Evolutionary conservation across 1,140 invertebrate species (phyloP).

Genomic region (Elysia chlorotica): DNA sequence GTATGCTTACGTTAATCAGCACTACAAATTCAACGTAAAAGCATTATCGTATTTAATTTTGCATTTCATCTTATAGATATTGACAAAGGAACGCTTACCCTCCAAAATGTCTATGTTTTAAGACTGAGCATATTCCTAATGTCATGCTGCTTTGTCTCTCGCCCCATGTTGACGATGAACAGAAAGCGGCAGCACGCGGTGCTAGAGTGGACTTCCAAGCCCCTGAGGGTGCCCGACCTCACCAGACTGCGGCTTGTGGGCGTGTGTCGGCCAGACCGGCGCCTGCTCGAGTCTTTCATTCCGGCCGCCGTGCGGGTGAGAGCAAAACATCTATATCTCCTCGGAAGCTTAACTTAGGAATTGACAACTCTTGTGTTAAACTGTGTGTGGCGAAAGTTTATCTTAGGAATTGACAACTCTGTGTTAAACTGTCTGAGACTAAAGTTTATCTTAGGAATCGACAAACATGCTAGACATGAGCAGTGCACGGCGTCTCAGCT

Average conservation of each 20-base stretch:
- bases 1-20: background rate
- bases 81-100: background rate
- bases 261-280: slow-evolving; percentile 43
- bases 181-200: slow-evolving; percentile 32
- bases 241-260: slow-evolving; percentile 38
- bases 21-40: background rate
- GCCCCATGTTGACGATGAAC: too few relatives aligned
- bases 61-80: background rate
- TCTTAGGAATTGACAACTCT: too few relatives aligned
- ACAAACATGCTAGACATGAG: too few relatives aligned
- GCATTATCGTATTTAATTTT: background rate
- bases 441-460: too few relatives aligned
- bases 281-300: slow-evolving; percentile 36
- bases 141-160: background rate
- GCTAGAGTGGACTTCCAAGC: slow-evolving; percentile 37
- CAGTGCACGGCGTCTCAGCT: too few relatives aligned
- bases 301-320: slow-evolving; percentile 41
- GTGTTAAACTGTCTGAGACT: too few relatives aligned
- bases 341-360: too few relatives aligned
- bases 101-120: background rate
- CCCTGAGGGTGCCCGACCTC: slow-evolving; percentile 36
- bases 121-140: background rate
- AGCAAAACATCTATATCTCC: too few relatives aligned
- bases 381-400: too few relatives aligned
- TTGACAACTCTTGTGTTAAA: too few relatives aligned